Evolutionary conservation across 2,113 vertebrate species (phyloP), one percentile per base, ranked within the genome.

Genomic region (Semnornis frantzii): DNA sequence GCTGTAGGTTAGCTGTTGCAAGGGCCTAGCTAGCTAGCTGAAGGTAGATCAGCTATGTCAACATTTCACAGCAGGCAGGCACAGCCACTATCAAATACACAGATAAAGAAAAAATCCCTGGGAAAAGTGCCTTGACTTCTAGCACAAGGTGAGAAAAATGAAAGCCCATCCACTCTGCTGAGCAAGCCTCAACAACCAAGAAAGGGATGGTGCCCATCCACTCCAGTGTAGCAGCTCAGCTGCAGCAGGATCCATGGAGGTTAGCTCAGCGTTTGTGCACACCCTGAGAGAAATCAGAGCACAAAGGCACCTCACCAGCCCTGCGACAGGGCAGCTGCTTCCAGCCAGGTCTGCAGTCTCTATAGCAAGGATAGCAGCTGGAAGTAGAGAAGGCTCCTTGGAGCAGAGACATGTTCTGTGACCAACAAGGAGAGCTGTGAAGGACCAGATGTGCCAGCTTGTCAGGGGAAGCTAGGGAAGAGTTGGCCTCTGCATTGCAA

Each of bases 251-350:
- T 24, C 30, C 48, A 8, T 0, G 2, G 55, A 62, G 9, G 9
- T 28, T 8, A 12, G 44, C 44, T 44, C 10, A 8, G 1, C 2
- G 3, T 12, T 15, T 8, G 9, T 44, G 9, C 37, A 19, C 48
- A 66, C 13, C 6, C 10, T 1, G 0, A 13, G 50, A 37, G 27
- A 65, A 52, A 21, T 7, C 1, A 1, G 55, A 50, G 73, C 65
- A 24, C 8, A 7, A 33, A 33, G 83, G 52, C 59, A 34, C 68
- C 30, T 24, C 33, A 27, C 12, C 3, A 1, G 28, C 54, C 60
- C 77, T 12, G 27, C 1, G 0, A 52, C 10, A 33, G 9, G 11
- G 31, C n/a, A 11, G 20, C 24, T 25, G 54, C 12, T 55, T 8
- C 23, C 1, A 0, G 59, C 3, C 68, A 52, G 11, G 9, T 24